Percentiles rank a stretch among this genome's conserved stretches.
These are phyloP conservation scores for Hermetia illucens DNA, from an alignment of 1,140 invertebrate genomes.

Conservation along the genomic window DNA sequence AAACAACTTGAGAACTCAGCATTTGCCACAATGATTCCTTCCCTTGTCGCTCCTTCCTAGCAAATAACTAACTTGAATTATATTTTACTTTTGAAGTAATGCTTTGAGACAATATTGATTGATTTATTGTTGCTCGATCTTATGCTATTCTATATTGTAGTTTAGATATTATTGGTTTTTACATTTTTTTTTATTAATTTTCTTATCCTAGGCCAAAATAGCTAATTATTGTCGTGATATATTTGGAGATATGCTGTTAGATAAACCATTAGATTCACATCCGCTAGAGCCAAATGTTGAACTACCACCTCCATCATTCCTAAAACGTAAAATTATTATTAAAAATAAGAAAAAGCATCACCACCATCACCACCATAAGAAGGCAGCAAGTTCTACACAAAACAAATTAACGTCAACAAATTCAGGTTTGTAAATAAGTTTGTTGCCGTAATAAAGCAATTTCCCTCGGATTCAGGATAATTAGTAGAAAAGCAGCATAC, in stretches of 20 bases:
- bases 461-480: too few species aligned
- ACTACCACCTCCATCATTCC: conserved; percentile 70
- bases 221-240: conserved; percentile 90
- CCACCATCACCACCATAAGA: conserved; percentile 54
- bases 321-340: conserved; percentile 89
- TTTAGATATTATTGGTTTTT: too few species aligned
- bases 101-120: background rate
- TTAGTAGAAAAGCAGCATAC: too few species aligned
- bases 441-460: background rate
- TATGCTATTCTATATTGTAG: background rate
- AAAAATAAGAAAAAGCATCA: conserved; percentile 98
- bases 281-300: conserved; percentile 64
- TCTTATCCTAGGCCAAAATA: conserved; percentile 68
- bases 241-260: conserved; percentile 90
- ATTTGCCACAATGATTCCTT: too few species aligned
- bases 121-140: background rate
- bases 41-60: too few species aligned
- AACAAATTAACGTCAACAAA: conserved; percentile 25
- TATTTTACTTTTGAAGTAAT: background rate
- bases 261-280: conserved; percentile 72
- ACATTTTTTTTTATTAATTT: background rate
- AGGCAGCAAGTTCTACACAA: conserved; percentile 13
- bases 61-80: too few species aligned
- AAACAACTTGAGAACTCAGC: too few species aligned
- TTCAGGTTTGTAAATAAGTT: conserved; percentile 18